Percentiles rank a stretch among this genome's conserved stretches.
phyloP scores from a whole-genome alignment of 1,140 invertebrate genomes.

The Trialeurodes vaporariorum region DNA sequence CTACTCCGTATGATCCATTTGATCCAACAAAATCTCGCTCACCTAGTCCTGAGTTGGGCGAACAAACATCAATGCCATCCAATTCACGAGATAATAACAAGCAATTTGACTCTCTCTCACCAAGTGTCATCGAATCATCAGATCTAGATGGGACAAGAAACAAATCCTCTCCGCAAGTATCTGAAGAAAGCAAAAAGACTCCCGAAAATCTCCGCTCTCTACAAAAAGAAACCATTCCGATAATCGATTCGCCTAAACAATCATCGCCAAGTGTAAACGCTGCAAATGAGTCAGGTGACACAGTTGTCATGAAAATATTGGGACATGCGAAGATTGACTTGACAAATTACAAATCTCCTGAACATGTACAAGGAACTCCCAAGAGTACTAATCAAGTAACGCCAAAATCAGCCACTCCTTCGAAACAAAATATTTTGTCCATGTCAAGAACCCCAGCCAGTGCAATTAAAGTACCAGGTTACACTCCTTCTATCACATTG shows the following conservation, averaged over 20 bases:
- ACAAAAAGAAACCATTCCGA: conserved; percentile 11
- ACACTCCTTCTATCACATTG: conserved; percentile 12
- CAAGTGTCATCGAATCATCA: conserved; percentile 18
- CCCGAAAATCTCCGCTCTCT: conserved; percentile 13
- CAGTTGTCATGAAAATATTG: conserved; percentile 9
- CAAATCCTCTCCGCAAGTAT: conserved; percentile 15
- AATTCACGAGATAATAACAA: conserved; percentile 14
- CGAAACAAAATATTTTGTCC: conserved; percentile 8
- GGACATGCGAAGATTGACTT: conserved; percentile 11
- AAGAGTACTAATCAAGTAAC: conserved; percentile 14
- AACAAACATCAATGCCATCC: conserved; percentile 4
- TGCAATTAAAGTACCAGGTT: conserved; percentile 3
- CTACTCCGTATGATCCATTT: conserved; percentile 70
- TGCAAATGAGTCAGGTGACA: conserved; percentile 1
- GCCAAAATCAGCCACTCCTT: conserved; percentile 6
- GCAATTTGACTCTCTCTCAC: conserved; percentile 2
- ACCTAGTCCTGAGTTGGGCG: conserved; percentile 30
- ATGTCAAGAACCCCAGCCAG: conserved; percentile 8
- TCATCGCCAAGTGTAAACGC: conserved; percentile 30
- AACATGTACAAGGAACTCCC: conserved; percentile 11
- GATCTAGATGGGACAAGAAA: not conserved
- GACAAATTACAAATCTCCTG: conserved; percentile 16
- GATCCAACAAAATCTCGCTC: conserved; percentile 74
- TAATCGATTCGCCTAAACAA: conserved; percentile 24
- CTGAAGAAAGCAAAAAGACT: conserved; percentile 16